These are phyloP conservation scores for Takifugu ocellatus DNA, from an alignment of 2,797 vertebrate species.

Conservation along the genomic window DNA sequence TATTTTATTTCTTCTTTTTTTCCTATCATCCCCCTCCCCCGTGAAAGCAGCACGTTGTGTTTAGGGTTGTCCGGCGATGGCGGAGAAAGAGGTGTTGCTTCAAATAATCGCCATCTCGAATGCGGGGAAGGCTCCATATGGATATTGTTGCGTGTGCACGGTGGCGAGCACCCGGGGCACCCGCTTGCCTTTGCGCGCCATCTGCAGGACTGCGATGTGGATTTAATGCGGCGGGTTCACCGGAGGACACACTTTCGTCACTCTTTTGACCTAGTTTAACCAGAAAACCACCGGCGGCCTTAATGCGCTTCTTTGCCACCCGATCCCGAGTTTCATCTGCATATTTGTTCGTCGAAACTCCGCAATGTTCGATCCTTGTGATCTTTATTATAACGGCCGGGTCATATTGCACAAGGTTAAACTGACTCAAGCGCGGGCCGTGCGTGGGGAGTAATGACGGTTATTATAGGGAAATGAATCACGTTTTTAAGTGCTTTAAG, in stretches of 20 bases:
- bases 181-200: conserved; percentile 62
- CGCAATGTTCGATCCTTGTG: neutral
- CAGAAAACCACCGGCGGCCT: conserved; percentile 49
- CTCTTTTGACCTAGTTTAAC: conserved; percentile 75
- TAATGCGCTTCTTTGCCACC: conserved; percentile 24
- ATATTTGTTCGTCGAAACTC: no score
- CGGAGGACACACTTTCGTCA: conserved; percentile 75
- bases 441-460: no score
- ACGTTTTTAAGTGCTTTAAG: no score
- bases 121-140: conserved; percentile 17
- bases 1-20: neutral
- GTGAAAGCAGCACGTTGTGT: conserved; percentile 37
- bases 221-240: conserved; percentile 65
- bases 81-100: conserved; percentile 41
- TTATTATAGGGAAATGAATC: no score
- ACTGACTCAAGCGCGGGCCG: no score
- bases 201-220: conserved; percentile 63
- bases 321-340: neutral
- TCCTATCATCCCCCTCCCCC: neutral
- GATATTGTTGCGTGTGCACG: conserved; percentile 40
- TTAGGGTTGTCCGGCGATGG: conserved; percentile 10
- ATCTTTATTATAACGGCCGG: neutral
- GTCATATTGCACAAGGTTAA: no score
- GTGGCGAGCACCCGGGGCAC: conserved; percentile 45
- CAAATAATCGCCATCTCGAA: conserved; percentile 58